Evolutionary conservation across 2,888 invertebrate genomes (phyloP).

Genomic region (Eupelmus urozonus): DNA sequence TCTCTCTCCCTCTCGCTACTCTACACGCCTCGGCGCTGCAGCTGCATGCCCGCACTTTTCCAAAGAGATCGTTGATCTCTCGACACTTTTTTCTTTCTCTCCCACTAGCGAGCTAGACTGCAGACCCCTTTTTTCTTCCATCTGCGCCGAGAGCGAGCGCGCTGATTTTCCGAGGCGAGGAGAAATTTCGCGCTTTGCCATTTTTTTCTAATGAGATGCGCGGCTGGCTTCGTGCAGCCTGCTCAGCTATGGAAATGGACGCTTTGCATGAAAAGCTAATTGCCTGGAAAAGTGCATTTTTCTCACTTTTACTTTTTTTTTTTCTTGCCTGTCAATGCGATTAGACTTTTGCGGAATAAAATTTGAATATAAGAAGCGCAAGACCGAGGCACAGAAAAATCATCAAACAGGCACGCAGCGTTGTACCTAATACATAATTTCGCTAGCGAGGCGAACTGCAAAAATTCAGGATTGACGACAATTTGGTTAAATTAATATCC

Average conservation of each 20-base stretch:
- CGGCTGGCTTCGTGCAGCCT: too few relatives aligned
- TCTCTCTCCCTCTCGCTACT: not conserved
- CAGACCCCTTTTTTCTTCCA: not conserved
- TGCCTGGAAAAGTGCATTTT: too few relatives aligned
- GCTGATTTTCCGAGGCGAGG: not conserved
- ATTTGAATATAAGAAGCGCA: too few relatives aligned
- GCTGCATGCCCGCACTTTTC: not conserved
- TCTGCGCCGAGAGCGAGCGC: not conserved
- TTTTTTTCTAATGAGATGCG: too few relatives aligned
- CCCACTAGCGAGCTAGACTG: not conserved
- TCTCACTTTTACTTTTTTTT: too few relatives aligned
- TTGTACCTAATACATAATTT: not conserved
- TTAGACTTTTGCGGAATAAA: too few relatives aligned
- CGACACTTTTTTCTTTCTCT: constrained; percentile 6
- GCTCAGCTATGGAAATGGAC: too few relatives aligned
- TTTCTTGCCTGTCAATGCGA: too few relatives aligned
- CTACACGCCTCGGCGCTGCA: too few relatives aligned
- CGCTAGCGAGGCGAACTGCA: not conserved
- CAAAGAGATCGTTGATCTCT: constrained; percentile 7
- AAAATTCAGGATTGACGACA: constrained; percentile 5
- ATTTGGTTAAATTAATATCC: constrained; percentile 19
- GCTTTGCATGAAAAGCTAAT: too few relatives aligned
- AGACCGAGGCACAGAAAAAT: not conserved
- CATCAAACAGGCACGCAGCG: not conserved
- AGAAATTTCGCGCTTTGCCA: not conserved